A percentile compares a stretch with the other conserved stretches of the same genome.
These are phyloP conservation scores for Hermaeophaga mercurialis DNA, from an alignment of 2,888 invertebrate species.

Conservation along the genomic window DNA sequence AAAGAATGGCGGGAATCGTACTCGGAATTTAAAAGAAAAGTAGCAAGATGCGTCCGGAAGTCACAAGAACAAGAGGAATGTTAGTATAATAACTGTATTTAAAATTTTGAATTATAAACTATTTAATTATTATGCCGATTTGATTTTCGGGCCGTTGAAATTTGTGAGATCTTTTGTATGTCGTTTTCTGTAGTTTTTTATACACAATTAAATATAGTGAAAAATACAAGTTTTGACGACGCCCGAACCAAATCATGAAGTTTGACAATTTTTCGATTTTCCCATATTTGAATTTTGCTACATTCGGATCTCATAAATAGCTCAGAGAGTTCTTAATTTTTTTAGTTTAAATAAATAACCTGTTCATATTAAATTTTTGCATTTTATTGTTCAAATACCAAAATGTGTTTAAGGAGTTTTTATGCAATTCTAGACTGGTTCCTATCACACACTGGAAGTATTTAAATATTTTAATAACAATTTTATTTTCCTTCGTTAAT, in stretches of 20 bases:
- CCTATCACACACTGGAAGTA: slow-evolving; percentile 29
- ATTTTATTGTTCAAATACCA: slow-evolving; percentile 32
- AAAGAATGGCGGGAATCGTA: slow-evolving; percentile 99
- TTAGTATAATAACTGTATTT: slow-evolving; percentile 68
- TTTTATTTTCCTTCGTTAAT: too few species aligned
- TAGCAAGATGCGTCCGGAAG: slow-evolving; percentile 96
- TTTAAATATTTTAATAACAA: slow-evolving; percentile 6
- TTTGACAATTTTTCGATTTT: slow-evolving; percentile 16
- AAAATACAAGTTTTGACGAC: slow-evolving; percentile 35
- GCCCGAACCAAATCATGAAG: slow-evolving; percentile 39
- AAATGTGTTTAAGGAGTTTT: slow-evolving; percentile 21
- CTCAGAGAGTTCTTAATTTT: slow-evolving; percentile 29
- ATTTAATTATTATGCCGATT: slow-evolving; percentile 34
- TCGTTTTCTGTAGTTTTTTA: slow-evolving; percentile 41
- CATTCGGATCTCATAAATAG: slow-evolving; percentile 31
- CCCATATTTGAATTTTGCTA: slow-evolving; percentile 8
- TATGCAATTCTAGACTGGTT: slow-evolving; percentile 21
- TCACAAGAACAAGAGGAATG: slow-evolving; percentile 99
- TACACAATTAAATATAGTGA: slow-evolving; percentile 25
- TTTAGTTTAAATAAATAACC: slow-evolving; percentile 33
- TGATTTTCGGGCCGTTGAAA: slow-evolving; percentile 44
- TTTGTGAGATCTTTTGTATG: slow-evolving; percentile 38
- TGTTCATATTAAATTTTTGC: slow-evolving; percentile 29
- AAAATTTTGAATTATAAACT: slow-evolving; percentile 37
- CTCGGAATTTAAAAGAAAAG: slow-evolving; percentile 96